These are phyloP conservation scores for Ancistrus triradiatus DNA, from an alignment of 2,113 vertebrate genomes.

Conservation along the genomic window DNA sequence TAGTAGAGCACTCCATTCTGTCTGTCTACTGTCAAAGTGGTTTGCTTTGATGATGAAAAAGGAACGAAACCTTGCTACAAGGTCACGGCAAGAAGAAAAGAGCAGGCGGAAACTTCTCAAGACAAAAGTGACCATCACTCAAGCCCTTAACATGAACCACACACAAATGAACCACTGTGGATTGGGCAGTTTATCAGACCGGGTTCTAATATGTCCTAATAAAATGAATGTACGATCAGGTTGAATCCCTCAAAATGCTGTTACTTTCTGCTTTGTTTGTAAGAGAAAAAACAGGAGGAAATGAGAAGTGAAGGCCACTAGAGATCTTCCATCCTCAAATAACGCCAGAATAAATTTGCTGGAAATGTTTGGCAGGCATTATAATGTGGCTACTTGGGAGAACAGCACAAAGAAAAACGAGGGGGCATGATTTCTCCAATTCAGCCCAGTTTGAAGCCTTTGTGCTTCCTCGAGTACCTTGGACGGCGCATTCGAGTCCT, in stretches of 20 bases:
- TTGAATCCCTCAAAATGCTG: conserved; percentile 16
- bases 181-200: conserved; percentile 11
- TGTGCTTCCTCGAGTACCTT: neutral
- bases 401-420: neutral
- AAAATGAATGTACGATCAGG: conserved; percentile 12
- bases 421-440: neutral
- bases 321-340: neutral
- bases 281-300: neutral
- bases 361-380: conserved; percentile 3
- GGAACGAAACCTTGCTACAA: conserved; percentile 11
- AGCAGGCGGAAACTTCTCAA: conserved; percentile 6
- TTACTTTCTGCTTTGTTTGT: conserved; percentile 10
- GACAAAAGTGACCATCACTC: conserved; percentile 20
- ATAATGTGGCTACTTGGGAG: neutral
- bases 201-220: conserved; percentile 11
- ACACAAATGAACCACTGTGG: conserved; percentile 21
- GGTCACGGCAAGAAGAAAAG: conserved; percentile 1
- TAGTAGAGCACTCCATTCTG: conserved; percentile 15
- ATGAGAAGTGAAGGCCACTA: neutral
- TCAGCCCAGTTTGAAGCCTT: neutral
- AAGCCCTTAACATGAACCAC: conserved; percentile 16
- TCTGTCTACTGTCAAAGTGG: conserved; percentile 29
- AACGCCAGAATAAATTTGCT: neutral
- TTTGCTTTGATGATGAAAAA: conserved; percentile 27
- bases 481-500: neutral